A percentile compares a stretch with the other conserved stretches of the same genome.
These are phyloP conservation scores for Malthinus seriepunctatus DNA, from an alignment of 2,888 invertebrate genomes.

Conservation along the genomic window DNA sequence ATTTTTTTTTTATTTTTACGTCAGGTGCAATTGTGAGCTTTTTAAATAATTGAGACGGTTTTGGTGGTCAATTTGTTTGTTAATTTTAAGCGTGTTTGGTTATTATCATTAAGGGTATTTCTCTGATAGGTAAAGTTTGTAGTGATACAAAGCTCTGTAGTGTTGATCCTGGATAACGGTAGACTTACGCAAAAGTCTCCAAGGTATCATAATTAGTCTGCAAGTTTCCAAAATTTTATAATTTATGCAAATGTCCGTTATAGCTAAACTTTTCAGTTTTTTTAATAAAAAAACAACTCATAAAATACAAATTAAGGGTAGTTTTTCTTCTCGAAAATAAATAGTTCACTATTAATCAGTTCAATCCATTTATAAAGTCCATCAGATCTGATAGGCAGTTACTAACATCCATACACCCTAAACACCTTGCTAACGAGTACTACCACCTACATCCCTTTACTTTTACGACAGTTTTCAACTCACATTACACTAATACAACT, in stretches of 20 bases:
- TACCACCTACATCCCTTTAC: slow-evolving; percentile 37
- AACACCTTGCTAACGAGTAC: slow-evolving; percentile 35
- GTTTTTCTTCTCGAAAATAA: background rate
- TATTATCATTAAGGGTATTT: slow-evolving; percentile 9
- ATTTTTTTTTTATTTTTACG: slow-evolving; percentile 28
- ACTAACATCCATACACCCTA: slow-evolving; percentile 31
- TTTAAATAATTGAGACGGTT: background rate
- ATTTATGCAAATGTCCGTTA: slow-evolving; percentile 44
- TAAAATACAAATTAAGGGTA: background rate
- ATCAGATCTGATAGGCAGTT: slow-evolving; percentile 30
- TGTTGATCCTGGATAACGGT: slow-evolving; percentile 34
- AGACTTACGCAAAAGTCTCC: slow-evolving; percentile 41
- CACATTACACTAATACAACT: slow-evolving; percentile 39
- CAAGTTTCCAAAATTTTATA: slow-evolving; percentile 39
- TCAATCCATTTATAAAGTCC: slow-evolving; percentile 28
- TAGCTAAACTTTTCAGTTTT: slow-evolving; percentile 12
- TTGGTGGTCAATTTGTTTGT: background rate
- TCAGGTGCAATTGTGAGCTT: slow-evolving; percentile 21
- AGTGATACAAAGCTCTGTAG: slow-evolving; percentile 30
- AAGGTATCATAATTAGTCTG: slow-evolving; percentile 44
- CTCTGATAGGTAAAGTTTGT: slow-evolving; percentile 29
- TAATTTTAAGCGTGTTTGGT: background rate
- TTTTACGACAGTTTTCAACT: slow-evolving; percentile 42
- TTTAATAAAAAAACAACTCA: background rate
- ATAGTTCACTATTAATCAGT: slow-evolving; percentile 10